These are phyloP conservation scores for Micromesistius poutassou DNA, from an alignment of 2,797 vertebrate genomes.

Conservation along the genomic window DNA sequence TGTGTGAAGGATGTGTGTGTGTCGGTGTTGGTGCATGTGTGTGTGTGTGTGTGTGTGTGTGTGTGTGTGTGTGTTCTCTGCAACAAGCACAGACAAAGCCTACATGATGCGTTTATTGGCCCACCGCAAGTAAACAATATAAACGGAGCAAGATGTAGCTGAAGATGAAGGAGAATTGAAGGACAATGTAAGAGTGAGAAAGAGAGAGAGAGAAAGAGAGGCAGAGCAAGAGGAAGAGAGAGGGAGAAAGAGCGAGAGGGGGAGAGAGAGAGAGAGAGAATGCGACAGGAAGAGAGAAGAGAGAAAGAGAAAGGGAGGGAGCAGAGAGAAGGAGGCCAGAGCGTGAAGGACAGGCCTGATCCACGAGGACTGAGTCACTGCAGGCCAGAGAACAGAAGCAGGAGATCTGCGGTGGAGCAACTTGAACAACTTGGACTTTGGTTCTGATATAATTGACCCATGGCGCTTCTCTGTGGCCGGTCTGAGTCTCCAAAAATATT, in stretches of 20 bases:
- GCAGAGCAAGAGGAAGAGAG: too few species aligned
- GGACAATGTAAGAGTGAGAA: too few species aligned
- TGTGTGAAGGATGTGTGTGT: background rate
- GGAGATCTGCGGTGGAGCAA: slow-evolving; percentile 53
- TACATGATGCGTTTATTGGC: background rate
- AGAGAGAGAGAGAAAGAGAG: too few species aligned
- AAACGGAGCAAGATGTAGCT: too few species aligned
- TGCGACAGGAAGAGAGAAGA: too few species aligned
- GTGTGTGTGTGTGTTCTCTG: background rate
- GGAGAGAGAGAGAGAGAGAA: too few species aligned
- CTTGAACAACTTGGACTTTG: slow-evolving; percentile 41
- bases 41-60: background rate
- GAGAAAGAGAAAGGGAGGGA: slow-evolving; percentile 5
- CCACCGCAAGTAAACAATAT: background rate
- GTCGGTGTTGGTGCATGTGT: background rate
- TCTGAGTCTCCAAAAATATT: slow-evolving; percentile 50
- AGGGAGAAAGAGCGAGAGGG: too few species aligned
- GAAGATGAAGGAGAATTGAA: too few species aligned
- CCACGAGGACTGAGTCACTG: slow-evolving; percentile 55
- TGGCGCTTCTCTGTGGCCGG: slow-evolving; percentile 40
- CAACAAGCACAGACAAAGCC: background rate
- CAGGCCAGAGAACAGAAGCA: slow-evolving; percentile 27
- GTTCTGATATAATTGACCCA: slow-evolving; percentile 50
- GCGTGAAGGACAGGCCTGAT: slow-evolving; percentile 12
- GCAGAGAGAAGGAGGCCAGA: slow-evolving; percentile 13